Conservation (phyloP, 2,113 vertebrate species). For the Thamnophis sirtalis region DNA sequence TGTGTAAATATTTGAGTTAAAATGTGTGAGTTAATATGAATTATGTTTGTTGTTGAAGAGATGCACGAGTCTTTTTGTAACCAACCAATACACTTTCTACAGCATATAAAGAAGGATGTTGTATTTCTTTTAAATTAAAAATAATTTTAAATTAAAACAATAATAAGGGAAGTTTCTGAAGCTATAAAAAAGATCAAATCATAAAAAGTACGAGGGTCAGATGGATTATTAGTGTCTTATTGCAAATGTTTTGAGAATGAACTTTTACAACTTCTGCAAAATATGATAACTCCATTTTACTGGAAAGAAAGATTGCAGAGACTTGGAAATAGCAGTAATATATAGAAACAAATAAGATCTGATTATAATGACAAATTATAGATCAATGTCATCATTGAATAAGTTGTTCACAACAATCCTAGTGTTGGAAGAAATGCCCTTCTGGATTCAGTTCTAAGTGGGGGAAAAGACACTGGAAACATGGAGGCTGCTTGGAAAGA, state of each 20-base stretch:
- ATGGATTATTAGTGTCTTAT: neutral
- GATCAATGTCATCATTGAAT: neutral
- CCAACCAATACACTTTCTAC: no score
- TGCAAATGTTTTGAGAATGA: neutral
- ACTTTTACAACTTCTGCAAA: neutral
- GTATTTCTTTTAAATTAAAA: no score
- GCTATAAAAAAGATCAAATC: neutral
- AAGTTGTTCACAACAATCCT: neutral
- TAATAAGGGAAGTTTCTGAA: neutral
- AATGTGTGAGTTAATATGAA: no score
- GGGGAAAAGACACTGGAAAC: no score
- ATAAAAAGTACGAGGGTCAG: neutral
- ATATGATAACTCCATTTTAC: neutral
- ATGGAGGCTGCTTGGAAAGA: no score
- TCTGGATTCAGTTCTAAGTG: no score
- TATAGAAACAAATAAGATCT: neutral
- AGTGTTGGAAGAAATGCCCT: no score
- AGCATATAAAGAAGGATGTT: no score
- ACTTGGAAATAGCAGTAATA: neutral
- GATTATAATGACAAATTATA: neutral
- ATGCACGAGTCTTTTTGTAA: no score
- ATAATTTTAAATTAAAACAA: no score
- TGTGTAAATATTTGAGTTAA: no score
- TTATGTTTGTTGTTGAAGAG: no score
- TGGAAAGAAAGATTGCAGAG: neutral